Conservation (phyloP, 2,888 invertebrate genomes). For the Papilio protenor region DNA sequence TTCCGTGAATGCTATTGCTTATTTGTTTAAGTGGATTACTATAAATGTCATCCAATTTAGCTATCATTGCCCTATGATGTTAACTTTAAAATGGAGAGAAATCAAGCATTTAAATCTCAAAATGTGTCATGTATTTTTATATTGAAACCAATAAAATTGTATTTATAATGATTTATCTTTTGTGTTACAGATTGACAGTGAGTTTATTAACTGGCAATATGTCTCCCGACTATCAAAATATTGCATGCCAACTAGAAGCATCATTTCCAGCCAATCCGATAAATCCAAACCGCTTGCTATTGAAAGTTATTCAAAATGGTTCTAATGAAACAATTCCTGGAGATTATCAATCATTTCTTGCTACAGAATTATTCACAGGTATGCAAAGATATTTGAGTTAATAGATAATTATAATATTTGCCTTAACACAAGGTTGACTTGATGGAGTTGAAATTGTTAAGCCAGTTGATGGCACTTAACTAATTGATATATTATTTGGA, state of each 20-base stretch:
- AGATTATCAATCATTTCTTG: slow-evolving; percentile 48
- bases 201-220: slow-evolving; percentile 58
- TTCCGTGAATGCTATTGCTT: not conserved
- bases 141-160: not conserved
- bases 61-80: not conserved
- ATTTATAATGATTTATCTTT: slow-evolving; percentile 16
- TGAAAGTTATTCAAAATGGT: slow-evolving; percentile 52
- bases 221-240: slow-evolving; percentile 60
- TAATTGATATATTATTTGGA: not conserved
- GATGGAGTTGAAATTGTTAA: too few species aligned
- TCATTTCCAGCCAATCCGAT: slow-evolving; percentile 50
- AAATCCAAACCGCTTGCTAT: slow-evolving; percentile 33
- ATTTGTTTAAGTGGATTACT: not conserved
- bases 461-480: not conserved
- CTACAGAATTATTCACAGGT: slow-evolving; percentile 56
- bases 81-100: not conserved
- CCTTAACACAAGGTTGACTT: too few species aligned
- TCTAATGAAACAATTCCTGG: slow-evolving; percentile 43
- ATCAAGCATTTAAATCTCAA: not conserved
- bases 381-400: not conserved
- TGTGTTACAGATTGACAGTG: slow-evolving; percentile 58
- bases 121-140: not conserved
- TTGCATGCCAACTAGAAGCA: slow-evolving; percentile 62
- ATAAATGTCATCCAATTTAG: not conserved
- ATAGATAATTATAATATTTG: too few species aligned